A percentile compares a stretch with the other conserved stretches of the same genome.
phyloP scores from a whole-genome alignment of 2,888 invertebrate species.

The Apamea crenata region DNA sequence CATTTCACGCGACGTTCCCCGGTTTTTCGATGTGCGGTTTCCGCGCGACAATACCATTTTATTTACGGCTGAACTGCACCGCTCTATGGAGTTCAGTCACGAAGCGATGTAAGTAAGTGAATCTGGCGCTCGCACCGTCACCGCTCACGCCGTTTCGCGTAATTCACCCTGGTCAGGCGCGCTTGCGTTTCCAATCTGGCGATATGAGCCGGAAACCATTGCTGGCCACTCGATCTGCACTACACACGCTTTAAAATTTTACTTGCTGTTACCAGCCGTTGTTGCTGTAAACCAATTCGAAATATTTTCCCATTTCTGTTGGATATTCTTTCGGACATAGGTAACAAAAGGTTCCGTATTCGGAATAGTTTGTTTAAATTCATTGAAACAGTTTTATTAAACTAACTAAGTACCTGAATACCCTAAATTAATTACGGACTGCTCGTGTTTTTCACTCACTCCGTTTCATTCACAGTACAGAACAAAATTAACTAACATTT shows the following conservation, averaged over 20 bases:
- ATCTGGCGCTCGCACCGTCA: slow-evolving; percentile 71
- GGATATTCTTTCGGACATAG: slow-evolving; percentile 21
- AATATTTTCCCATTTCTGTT: slow-evolving; percentile 39
- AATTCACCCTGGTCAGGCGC: slow-evolving; percentile 74
- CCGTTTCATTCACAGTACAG: slow-evolving; percentile 23
- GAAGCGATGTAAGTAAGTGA: slow-evolving; percentile 79
- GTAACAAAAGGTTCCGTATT: slow-evolving; percentile 13
- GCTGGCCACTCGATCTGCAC: slow-evolving; percentile 69
- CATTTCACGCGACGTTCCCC: slow-evolving; percentile 86
- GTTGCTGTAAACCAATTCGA: slow-evolving; percentile 57
- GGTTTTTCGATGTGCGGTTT: slow-evolving; percentile 87
- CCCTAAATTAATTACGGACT: slow-evolving; percentile 35
- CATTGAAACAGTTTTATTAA: slow-evolving; percentile 29
- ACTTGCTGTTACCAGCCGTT: slow-evolving; percentile 67
- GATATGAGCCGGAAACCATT: slow-evolving; percentile 79
- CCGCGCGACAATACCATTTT: slow-evolving; percentile 85
- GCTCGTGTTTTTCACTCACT: slow-evolving; percentile 36
- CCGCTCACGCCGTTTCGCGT: slow-evolving; percentile 69
- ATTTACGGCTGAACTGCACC: slow-evolving; percentile 83
- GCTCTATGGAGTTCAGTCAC: slow-evolving; percentile 80
- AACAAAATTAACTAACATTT: slow-evolving; percentile 30
- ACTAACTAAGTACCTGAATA: slow-evolving; percentile 16
- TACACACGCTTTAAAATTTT: slow-evolving; percentile 72
- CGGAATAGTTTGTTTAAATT: slow-evolving; percentile 15
- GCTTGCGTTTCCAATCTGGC: slow-evolving; percentile 75